Base-by-base conservation (phyloP, 2,888 invertebrate genomes). In the Thecophora atra region DNA sequence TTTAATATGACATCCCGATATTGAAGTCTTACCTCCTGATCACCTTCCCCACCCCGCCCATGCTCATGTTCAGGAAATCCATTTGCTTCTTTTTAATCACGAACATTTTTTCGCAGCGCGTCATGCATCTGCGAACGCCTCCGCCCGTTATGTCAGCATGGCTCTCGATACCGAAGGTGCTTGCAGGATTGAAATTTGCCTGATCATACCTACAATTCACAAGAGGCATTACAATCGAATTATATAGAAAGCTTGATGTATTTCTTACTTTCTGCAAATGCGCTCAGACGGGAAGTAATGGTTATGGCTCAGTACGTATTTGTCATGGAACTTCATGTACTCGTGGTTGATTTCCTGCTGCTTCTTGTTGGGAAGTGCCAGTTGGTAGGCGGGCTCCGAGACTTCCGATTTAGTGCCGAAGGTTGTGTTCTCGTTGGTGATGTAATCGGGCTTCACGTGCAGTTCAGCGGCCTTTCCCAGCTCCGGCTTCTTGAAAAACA, bases 201-300 rank as follows among this genome's bases (percentile, higher is more conserved):
- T 52, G 70, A 63, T 70, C 54, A 65, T 85, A 83, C 30, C 85
- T 84, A 51, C 8, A 11, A 8, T 44, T 37, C 11, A 8, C 7
- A 37, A 37, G 11, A 11, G 37, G 24, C 47, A n/a, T 26, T n/a
- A 17, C 17, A 47, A 65, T 15, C 24, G 17, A 65, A 21, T 13
- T 30, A 6, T 0, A 24, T 1, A 5, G 28, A 19, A 56, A 37
- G 8, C 17, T 4, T 28, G 5, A 58, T 58, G 26, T 58, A 15
- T 21, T 17, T 58, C 74, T 67, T 63, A 84, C 85, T 77, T 75
- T 69, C 85, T 78, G 51, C 77, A 77, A 6, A 82, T 72, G 65
- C 78, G 79, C 70, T 85, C 85, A 0, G 79, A 58, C 1, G 85
- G 85, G 28, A 81, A 82, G 68, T 83, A 85, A 42, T 82, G 79